Evolutionary conservation across 2,797 vertebrate species (phyloP).

Genomic region (Cryptoprocta ferox): DNA sequence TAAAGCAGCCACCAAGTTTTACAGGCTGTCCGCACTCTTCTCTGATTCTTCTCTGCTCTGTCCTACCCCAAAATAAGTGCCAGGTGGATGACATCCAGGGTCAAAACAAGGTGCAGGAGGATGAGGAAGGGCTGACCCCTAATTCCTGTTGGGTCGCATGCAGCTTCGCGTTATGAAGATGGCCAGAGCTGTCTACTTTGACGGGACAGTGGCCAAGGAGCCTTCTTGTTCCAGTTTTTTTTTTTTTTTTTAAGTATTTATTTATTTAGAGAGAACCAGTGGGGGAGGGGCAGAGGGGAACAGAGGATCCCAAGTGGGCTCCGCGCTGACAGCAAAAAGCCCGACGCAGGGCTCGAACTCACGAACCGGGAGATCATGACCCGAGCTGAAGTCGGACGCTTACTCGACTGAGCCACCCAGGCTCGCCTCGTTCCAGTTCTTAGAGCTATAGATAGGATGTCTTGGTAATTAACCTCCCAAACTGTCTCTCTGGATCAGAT

Average conservation of each 20-base stretch:
- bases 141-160: not conserved
- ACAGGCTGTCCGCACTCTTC: not conserved
- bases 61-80: not conserved
- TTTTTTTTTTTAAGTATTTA: too few species aligned
- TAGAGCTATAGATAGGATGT: not conserved
- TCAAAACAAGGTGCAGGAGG: not conserved
- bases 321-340: too few species aligned
- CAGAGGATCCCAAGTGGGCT: too few species aligned
- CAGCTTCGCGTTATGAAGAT: not conserved
- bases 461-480: not conserved
- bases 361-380: too few species aligned
- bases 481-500: not conserved
- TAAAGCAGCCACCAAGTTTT: not conserved
- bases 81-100: not conserved
- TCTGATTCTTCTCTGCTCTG: not conserved
- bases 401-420: too few species aligned
- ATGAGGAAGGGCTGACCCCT: not conserved
- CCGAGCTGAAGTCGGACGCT: too few species aligned
- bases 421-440: not conserved
- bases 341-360: too few species aligned
- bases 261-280: too few species aligned
- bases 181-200: not conserved
- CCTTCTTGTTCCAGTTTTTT: not conserved
- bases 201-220: not conserved
- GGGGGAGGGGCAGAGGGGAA: too few species aligned